phyloP scores from a whole-genome alignment of 2,113 vertebrate species.

The Crotalus helleri region DNA sequence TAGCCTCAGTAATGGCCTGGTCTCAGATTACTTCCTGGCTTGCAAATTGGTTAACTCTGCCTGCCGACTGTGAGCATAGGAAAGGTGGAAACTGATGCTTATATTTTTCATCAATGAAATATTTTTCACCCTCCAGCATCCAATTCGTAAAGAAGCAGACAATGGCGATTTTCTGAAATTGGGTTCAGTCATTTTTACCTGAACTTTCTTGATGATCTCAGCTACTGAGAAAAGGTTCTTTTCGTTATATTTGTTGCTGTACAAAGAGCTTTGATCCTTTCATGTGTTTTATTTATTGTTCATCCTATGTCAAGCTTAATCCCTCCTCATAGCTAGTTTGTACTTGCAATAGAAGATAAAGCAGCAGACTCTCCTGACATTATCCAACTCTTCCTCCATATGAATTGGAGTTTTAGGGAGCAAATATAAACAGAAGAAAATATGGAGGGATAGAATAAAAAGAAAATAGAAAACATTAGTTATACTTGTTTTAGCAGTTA shows the following conservation, averaged over 20 bases:
- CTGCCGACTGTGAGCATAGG: not conserved
- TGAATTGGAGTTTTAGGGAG: not conserved
- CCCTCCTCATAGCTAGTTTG: not conserved
- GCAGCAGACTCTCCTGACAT: not conserved
- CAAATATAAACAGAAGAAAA: not conserved
- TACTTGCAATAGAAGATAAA: not conserved
- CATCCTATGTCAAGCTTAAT: not conserved
- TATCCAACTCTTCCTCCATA: not conserved
- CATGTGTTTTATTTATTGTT: not conserved
- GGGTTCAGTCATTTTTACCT: not conserved
- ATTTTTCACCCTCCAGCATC: not conserved
- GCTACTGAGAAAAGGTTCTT: not conserved
- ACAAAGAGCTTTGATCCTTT: not conserved
- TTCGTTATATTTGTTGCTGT: not conserved
- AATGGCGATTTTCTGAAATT: not conserved
- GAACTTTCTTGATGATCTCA: not conserved
- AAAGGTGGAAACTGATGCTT: not conserved
- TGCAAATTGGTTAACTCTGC: not conserved
- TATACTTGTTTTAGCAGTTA: not conserved
- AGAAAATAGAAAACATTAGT: not conserved
- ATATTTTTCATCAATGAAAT: not conserved
- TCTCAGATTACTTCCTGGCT: not conserved
- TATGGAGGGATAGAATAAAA: not conserved
- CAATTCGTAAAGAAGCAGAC: not conserved
- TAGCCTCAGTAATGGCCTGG: not conserved